Evolutionary conservation across 2,113 vertebrate genomes (phyloP), one percentile per base, ranked within the genome.

Genomic region (Propithecus coquereli): DNA sequence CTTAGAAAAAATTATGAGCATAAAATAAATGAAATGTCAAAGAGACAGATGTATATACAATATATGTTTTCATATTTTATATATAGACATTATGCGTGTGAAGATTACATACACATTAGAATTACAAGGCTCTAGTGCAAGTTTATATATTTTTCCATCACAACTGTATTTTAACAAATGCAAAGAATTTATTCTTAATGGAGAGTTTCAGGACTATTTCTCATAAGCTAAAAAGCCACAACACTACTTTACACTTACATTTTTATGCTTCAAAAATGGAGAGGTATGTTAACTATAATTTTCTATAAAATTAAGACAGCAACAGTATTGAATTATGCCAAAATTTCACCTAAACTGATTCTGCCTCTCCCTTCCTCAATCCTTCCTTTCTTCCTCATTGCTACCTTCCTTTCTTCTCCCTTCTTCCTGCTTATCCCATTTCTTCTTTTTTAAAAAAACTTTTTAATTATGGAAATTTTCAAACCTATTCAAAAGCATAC

Each of bases 11-110:
- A n/a, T 79, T 50, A 47, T 27, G 37, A 34, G 23, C 66, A 11
- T 68, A 86, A 89, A 94, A 81, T 47, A 91, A 63, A 57, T 65
- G 79, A 54, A 45, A 83, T 43, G 27, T 74, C 82, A 97, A 22
- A 90, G 14, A 73, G 0, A 5, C 0, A 45, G 30, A n/a, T 47
- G 2, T 37, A 30, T 23, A 12, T 63, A 63, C 63, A 57, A 30
- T 23, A 12, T 70, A 57, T 47, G 3, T 84, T 85, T 63, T 77
- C 37, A 47, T 43, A 83, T 63, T 47, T 87, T 57, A 32, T 27
- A 86, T 6, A 27, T 32, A 65, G 65, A 25, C 10, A 32, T 91
- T 30, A n/a, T 50, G 12, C n/a, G 3, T 68, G 12, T 59, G 10
- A 73, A 27, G 27, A 74, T 57, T 77, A 47, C 1, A 71, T 9